Evolutionary conservation across 2,888 invertebrate genomes (phyloP).

Genomic region (Caenorhabditis zanzibari): DNA sequence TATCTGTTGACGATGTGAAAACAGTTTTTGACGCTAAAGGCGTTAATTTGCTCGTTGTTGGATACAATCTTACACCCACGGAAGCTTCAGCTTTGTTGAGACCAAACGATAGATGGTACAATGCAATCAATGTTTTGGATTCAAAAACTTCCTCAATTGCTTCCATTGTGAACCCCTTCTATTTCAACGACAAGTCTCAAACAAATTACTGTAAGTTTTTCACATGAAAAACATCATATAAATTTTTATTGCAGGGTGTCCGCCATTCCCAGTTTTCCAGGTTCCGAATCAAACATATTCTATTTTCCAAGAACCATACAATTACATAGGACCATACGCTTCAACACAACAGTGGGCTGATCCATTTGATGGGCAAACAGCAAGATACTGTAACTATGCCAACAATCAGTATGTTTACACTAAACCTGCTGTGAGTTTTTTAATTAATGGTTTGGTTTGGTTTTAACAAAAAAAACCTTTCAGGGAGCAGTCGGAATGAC

Average conservation of each 20-base stretch:
- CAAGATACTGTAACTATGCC: constrained; percentile 48
- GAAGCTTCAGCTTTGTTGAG: background rate
- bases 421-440: constrained; percentile 7
- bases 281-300: background rate
- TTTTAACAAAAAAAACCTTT: too few relatives aligned
- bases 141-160: background rate
- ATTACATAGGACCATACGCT: constrained; percentile 28
- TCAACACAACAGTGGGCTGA: background rate
- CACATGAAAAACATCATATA: background rate
- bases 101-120: constrained; percentile 29
- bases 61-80: constrained; percentile 14
- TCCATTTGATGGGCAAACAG: constrained; percentile 12
- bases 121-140: background rate
- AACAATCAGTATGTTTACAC: constrained; percentile 13
- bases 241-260: constrained; percentile 32
- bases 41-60: constrained; percentile 22
- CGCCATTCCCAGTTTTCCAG: background rate
- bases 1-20: background rate
- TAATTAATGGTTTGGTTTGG: background rate
- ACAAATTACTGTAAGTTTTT: constrained; percentile 24
- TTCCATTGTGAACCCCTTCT: constrained; percentile 34
- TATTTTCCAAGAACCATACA: constrained; percentile 24
- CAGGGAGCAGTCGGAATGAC: constrained; percentile 1
- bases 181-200: constrained; percentile 23
- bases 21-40: constrained; percentile 5